Evolutionary conservation across 2,797 vertebrate species (phyloP).

Genomic region (Petrocephalus sullivani): DNA sequence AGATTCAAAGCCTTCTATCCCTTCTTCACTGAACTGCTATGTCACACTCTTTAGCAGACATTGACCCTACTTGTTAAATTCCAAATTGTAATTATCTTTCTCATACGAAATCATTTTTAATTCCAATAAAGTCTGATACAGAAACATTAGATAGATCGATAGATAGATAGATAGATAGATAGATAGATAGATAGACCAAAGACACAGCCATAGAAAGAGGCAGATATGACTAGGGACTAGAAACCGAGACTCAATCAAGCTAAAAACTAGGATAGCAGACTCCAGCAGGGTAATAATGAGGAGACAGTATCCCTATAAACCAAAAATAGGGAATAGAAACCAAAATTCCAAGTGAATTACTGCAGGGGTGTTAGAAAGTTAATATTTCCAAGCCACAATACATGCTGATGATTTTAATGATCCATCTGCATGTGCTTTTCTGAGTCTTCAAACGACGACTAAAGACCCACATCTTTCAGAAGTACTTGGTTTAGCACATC

Average conservation of each 20-base stretch:
- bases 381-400: background rate
- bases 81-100: no score
- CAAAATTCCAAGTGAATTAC: background rate
- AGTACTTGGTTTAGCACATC: no score
- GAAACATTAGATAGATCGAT: no score
- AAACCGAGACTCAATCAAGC: background rate
- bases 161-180: no score
- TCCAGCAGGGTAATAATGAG: background rate
- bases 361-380: background rate
- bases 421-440: background rate
- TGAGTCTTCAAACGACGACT: background rate
- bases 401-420: background rate
- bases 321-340: background rate
- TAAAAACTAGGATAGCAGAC: background rate
- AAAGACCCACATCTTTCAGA: no score
- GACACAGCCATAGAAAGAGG: background rate
- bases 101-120: no score
- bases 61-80: background rate
- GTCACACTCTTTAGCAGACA: background rate
- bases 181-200: no score
- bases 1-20: background rate
- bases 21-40: background rate
- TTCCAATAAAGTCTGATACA: no score
- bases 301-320: background rate
- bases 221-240: background rate